These are phyloP conservation scores for Diplolepis rosae DNA, from an alignment of 2,888 invertebrate species.

Conservation along the genomic window DNA sequence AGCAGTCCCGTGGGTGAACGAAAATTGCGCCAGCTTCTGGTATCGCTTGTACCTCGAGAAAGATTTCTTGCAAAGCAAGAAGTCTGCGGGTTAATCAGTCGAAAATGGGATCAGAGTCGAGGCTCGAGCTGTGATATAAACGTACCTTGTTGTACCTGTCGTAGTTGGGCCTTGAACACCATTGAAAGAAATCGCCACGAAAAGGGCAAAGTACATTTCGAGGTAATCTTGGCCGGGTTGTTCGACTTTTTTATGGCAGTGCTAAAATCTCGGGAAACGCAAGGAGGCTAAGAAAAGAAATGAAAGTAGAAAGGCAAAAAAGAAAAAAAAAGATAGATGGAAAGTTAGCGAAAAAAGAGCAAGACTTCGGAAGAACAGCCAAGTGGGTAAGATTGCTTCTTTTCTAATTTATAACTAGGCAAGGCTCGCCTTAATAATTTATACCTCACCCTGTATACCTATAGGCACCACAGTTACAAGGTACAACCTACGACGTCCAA, in stretches of 20 bases:
- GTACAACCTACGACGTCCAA: slow-evolving; percentile 56
- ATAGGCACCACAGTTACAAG: slow-evolving; percentile 54
- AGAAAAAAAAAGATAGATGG: slow-evolving; percentile 35
- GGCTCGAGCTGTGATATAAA: slow-evolving; percentile 34
- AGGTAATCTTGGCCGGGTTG: slow-evolving; percentile 55
- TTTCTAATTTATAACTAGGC: slow-evolving; percentile 73
- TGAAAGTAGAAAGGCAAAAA: slow-evolving; percentile 35
- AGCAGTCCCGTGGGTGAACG: slow-evolving; percentile 31
- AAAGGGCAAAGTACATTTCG: slow-evolving; percentile 50
- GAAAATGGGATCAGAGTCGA: slow-evolving; percentile 48
- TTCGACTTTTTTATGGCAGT: slow-evolving; percentile 55
- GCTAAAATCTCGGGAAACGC: slow-evolving; percentile 49
- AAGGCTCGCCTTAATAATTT: slow-evolving; percentile 71
- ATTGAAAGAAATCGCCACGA: slow-evolving; percentile 39
- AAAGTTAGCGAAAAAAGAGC: slow-evolving; percentile 39
- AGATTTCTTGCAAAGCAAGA: not conserved
- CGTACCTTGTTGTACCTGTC: not conserved
- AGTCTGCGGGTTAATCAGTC: slow-evolving; percentile 54
- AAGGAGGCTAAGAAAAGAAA: slow-evolving; percentile 16
- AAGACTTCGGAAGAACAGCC: slow-evolving; percentile 54
- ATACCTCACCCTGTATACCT: slow-evolving; percentile 62
- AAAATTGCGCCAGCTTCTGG: slow-evolving; percentile 28
- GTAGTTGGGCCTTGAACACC: slow-evolving; percentile 13
- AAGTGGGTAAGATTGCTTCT: slow-evolving; percentile 69
- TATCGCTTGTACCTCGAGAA: not conserved